Evolutionary conservation across 2,113 vertebrate genomes (phyloP).

Genomic region (Rhineura floridana): DNA sequence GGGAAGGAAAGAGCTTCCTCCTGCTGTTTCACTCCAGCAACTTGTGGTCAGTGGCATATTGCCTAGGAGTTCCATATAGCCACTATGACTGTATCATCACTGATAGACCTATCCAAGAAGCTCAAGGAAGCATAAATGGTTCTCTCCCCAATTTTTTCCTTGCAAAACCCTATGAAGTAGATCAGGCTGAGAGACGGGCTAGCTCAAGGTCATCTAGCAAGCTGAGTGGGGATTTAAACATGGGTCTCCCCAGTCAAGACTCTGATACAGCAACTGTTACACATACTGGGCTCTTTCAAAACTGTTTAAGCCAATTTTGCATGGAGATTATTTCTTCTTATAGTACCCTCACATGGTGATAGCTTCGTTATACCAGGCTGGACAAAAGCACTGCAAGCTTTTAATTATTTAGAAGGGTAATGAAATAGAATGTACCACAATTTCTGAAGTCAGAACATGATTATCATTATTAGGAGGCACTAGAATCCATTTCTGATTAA

Average conservation of each 20-base stretch:
- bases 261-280: not conserved
- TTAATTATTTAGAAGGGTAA: not conserved
- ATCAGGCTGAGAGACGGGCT: not conserved
- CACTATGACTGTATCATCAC: not conserved
- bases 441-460: constrained; percentile 10
- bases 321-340: not conserved
- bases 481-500: constrained; percentile 48
- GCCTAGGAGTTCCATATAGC: not conserved
- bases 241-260: not conserved
- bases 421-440: constrained; percentile 12
- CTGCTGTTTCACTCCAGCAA: not conserved
- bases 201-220: not conserved
- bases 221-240: not conserved
- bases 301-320: not conserved
- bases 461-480: constrained; percentile 35
- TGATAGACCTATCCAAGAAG: too few species aligned
- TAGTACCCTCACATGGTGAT: not conserved
- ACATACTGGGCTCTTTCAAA: not conserved
- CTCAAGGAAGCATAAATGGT: not conserved
- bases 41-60: not conserved
- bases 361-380: not conserved
- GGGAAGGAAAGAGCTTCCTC: not conserved
- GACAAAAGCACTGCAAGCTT: not conserved
- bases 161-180: not conserved
- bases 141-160: too few species aligned